Evolutionary conservation across 1,140 invertebrate species (phyloP).

Genomic region (Danaus melanippus): DNA sequence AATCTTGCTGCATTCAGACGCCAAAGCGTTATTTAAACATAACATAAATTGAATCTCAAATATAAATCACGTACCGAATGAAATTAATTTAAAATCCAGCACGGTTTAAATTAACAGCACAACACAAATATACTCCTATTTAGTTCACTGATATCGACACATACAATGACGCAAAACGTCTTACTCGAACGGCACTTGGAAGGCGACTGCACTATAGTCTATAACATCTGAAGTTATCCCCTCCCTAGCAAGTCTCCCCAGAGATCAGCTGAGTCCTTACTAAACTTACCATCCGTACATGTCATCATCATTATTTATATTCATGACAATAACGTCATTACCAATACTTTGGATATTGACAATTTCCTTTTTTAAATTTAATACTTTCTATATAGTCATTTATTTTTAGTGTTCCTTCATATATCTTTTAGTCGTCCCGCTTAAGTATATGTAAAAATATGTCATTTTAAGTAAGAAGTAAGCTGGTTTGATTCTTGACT

Average conservation of each 20-base stretch:
- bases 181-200: constrained; percentile 23
- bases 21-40: constrained; percentile 1
- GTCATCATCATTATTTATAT: constrained; percentile 13
- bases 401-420: no score
- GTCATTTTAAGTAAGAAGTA: no score
- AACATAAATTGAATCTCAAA: neutral
- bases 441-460: no score
- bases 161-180: constrained; percentile 11
- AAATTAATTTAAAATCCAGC: constrained; percentile 7
- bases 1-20: constrained; percentile 2
- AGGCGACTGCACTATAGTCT: constrained; percentile 36
- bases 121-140: constrained; percentile 17
- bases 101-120: constrained; percentile 16
- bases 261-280: constrained; percentile 36
- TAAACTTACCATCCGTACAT: constrained; percentile 12
- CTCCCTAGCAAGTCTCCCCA: constrained; percentile 24
- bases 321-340: no score
- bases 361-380: no score
- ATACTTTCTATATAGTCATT: no score
- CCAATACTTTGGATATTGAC: no score
- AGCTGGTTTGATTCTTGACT: no score
- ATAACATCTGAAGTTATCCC: constrained; percentile 12
- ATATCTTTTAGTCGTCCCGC: no score
- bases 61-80: constrained; percentile 5
- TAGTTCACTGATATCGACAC: constrained; percentile 24